phyloP scores from a whole-genome alignment of 2,797 vertebrate species.

The Phalloptychus januarius region DNA sequence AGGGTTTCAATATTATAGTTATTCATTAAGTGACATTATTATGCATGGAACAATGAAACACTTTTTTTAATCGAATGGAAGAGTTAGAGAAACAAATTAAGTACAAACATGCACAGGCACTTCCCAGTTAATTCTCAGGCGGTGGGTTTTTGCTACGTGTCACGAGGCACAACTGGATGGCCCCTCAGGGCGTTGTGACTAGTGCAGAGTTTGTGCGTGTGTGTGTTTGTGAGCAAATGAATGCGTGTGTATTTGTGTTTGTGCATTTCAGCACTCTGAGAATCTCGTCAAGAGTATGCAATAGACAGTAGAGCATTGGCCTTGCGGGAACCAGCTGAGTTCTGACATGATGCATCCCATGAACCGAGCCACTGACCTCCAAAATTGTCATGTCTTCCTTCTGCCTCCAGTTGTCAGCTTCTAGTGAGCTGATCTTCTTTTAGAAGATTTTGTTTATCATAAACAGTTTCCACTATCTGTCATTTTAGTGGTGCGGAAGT shows the following conservation, averaged over 20 bases:
- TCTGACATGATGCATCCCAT: slow-evolving; percentile 65
- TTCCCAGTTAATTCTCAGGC: slow-evolving; percentile 77
- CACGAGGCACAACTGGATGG: slow-evolving; percentile 58
- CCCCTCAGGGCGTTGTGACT: slow-evolving; percentile 42
- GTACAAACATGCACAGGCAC: slow-evolving; percentile 5
- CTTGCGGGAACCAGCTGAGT: slow-evolving; percentile 63
- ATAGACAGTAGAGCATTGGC: slow-evolving; percentile 59
- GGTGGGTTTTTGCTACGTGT: slow-evolving; percentile 71
- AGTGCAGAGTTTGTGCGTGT: slow-evolving; percentile 15
- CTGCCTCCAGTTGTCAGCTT: slow-evolving; percentile 14
- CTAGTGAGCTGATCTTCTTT: background rate
- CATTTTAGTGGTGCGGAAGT: slow-evolving; percentile 5
- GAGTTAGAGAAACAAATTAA: slow-evolving; percentile 16
- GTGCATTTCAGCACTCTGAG: slow-evolving; percentile 34
- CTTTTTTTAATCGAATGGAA: background rate
- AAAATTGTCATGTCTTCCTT: slow-evolving; percentile 19
- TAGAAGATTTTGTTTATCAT: slow-evolving; percentile 28
- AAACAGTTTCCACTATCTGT: background rate
- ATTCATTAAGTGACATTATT: background rate
- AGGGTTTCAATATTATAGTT: background rate
- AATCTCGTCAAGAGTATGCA: slow-evolving; percentile 41
- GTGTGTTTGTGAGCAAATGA: slow-evolving; percentile 18
- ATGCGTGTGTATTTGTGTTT: slow-evolving; percentile 13
- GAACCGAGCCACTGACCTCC: slow-evolving; percentile 42
- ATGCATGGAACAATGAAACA: background rate